Evolutionary conservation across 1,140 invertebrate genomes (phyloP).

Genomic region (Ditylenchus dipsaci): DNA sequence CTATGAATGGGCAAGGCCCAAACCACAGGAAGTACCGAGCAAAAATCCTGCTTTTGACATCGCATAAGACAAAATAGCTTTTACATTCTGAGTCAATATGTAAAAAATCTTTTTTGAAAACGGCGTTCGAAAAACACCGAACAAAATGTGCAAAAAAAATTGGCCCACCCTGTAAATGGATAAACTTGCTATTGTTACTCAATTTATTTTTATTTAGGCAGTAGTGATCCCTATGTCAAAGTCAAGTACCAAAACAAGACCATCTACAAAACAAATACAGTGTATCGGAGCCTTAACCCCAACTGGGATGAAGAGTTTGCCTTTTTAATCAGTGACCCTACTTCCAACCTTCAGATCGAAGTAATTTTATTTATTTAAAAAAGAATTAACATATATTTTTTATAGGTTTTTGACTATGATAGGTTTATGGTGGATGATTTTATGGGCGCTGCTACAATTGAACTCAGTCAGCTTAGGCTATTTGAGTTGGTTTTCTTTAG

Average conservation of each 20-base stretch:
- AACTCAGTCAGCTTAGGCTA: conserved; percentile 77
- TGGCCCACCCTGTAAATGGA: too few species aligned
- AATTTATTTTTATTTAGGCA: conserved; percentile 49
- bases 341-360: conserved; percentile 27
- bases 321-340: conserved; percentile 55
- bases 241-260: conserved; percentile 60
- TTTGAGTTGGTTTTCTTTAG: conserved; percentile 65
- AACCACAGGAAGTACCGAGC: too few species aligned
- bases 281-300: conserved; percentile 63
- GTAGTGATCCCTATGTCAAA: conserved; percentile 64
- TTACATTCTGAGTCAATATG: too few species aligned
- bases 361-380: conserved; percentile 13
- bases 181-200: not conserved
- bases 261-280: conserved; percentile 60
- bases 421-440: conserved; percentile 94
- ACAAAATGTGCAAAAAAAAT: too few species aligned
- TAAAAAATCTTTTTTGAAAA: too few species aligned
- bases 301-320: conserved; percentile 62
- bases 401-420: conserved; percentile 90
- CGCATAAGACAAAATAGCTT: too few species aligned
- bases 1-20: too few species aligned
- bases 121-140: too few species aligned
- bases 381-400: not conserved
- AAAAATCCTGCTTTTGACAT: too few species aligned
- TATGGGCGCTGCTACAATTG: conserved; percentile 82